Evolutionary conservation across 2,113 vertebrate genomes (phyloP), one percentile per base, ranked within the genome.

Genomic region (Mesoclemmys tuberculata): DNA sequence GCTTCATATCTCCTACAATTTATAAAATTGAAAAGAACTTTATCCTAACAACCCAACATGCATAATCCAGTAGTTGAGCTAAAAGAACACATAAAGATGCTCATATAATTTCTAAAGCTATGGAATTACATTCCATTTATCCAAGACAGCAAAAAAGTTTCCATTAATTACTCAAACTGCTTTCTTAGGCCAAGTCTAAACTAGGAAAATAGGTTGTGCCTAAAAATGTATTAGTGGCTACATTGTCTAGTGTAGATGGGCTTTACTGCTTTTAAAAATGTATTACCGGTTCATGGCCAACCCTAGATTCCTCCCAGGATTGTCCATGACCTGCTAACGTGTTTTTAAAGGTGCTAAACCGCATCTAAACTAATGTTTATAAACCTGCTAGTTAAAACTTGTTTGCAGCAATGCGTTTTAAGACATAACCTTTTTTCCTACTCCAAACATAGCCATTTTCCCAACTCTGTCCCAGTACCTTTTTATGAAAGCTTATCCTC

Each of bases 161-260:
- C 77, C 87, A 46, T 44, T 89, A 75, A 51, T 87, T 87, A 85
- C 52, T 93, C 71, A 85, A 93, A 89, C 89, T 18, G 71, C 48
- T 81, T 84, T 84, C 86, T 93, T 35, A 92, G 26, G 78, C 85
- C 97, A 93, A 55, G 90, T 81, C 24, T 26, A 92, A 44, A 64
- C 13, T 49, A 68, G 58, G 80, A 84, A 92, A 89, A 4, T 12
- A 92, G 68, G 91, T 9, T 5, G 87, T 35, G 71, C 79, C 84
- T 74, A 0, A n/a, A 93, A 92, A 82, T 31, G 2, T 58, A 58
- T 83, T 0, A 0, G 13, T 29, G 0, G 56, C 3, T 2, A 26
- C 35, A 1, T 46, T 95, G 80, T 64, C 77, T 77, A 71, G 10
- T 3, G 22, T 24, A 64, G 46, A 13, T 80, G 64, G 19, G 21